These are phyloP conservation scores for Rhynchonema sp. DNA, from an alignment of 2,888 invertebrate genomes.

Conservation along the genomic window DNA sequence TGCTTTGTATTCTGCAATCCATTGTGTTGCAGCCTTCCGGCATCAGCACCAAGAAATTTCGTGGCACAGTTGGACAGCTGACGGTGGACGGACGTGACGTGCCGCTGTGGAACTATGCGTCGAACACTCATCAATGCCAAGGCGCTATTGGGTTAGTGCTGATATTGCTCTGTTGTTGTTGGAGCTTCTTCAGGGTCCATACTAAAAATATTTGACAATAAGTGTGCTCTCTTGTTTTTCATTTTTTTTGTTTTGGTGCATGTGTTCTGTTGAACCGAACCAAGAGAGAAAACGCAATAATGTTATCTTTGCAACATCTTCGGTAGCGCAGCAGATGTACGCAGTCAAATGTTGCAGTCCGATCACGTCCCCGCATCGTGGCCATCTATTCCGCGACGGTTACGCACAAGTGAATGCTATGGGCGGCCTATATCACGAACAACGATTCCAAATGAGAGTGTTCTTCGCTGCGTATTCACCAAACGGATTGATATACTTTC, in stretches of 20 bases:
- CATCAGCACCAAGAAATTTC: neutral
- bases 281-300: too few species aligned
- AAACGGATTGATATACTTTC: constrained; percentile 25
- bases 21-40: neutral
- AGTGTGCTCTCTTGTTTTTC: too few species aligned
- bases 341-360: too few species aligned
- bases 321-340: too few species aligned
- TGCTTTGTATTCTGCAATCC: too few species aligned
- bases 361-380: constrained; percentile 2
- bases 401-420: constrained; percentile 17
- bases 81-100: constrained; percentile 14
- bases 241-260: too few species aligned
- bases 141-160: neutral
- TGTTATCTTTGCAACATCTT: too few species aligned
- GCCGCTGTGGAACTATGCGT: constrained; percentile 21
- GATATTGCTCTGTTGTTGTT: too few species aligned
- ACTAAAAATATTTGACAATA: too few species aligned
- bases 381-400: constrained; percentile 14
- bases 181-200: too few species aligned
- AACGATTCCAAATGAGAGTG: constrained; percentile 13
- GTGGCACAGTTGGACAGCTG: constrained; percentile 12
- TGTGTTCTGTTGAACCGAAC: too few species aligned
- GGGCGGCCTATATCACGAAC: too few species aligned
- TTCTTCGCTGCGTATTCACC: constrained; percentile 23
- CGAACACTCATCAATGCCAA: constrained; percentile 5